Conservation (phyloP, 2,797 vertebrate genomes). For the Argyrosomus regius region DNA sequence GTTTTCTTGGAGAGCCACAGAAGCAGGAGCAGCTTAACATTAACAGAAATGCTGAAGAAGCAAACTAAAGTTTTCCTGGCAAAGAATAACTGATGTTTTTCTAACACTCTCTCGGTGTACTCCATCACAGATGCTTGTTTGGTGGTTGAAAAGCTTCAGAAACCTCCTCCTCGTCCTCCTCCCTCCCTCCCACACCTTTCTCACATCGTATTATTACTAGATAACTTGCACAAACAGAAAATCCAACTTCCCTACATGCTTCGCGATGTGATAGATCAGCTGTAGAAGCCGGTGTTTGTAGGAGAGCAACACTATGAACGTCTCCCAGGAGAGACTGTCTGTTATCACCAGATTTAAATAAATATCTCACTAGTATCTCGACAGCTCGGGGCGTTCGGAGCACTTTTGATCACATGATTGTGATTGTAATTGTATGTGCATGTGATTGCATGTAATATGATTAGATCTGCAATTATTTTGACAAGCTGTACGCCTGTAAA, state of each 20-base stretch:
- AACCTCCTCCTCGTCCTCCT: neutral
- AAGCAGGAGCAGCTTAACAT: neutral
- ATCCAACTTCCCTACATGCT: neutral
- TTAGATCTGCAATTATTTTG: too few species aligned
- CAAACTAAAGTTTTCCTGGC: neutral
- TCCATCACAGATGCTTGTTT: neutral
- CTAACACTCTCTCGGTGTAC: neutral
- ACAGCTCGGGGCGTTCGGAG: too few species aligned
- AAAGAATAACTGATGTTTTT: neutral
- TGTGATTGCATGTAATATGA: too few species aligned
- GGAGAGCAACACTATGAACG: neutral
- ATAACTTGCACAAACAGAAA: neutral
- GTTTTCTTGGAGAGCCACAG: neutral
- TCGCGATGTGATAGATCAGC: neutral
- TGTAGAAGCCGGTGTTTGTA: neutral
- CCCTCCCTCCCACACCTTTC: neutral
- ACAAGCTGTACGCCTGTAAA: neutral
- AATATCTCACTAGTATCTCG: too few species aligned
- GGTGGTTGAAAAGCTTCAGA: neutral
- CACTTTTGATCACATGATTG: neutral
- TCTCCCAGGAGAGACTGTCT: neutral
- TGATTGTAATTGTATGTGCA: too few species aligned
- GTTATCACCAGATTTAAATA: neutral
- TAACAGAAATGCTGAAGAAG: neutral
- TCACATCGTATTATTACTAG: neutral